Base-by-base conservation (phyloP, 2,888 invertebrate genomes). In the Dioctria linearis region DNA sequence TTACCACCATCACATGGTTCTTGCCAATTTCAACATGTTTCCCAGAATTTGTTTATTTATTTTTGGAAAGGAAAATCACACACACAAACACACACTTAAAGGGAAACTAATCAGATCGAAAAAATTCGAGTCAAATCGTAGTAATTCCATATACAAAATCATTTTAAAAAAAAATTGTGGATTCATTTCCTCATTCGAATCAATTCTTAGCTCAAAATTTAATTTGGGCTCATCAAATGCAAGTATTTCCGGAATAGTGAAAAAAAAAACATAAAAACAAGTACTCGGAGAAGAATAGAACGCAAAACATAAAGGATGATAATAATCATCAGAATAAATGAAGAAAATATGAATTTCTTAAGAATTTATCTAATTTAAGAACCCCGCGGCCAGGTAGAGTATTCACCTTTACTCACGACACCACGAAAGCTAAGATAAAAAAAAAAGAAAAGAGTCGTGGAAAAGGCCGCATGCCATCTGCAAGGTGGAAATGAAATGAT, bases 41-140 rank as follows among this genome's bases (percentile, higher is more conserved):
- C 67, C 46, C 46, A 67, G 67, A 67, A 46, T 13, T 42, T 67
- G 49, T 46, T 67, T 67, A 67, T 9, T 13, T 46, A 13, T 46
- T 46, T 25, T 67, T 67, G 40, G 43, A 66, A 66, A 3, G n/a
- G 67, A 4, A 25, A 67, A 5, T 46, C 11, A 46, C 1, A 4
- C 5, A 9, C 0, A 3, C 46, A 2, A 46, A 42, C 9, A 67
- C n/a, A 46, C 46, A 67, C 46, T 25, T 25, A 25, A 46, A 67
- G 42, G 42, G 5, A 5, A 13, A 9, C 40, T 67, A 46, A 67
- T 25, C 43, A 46, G 67, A 46, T 67, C 46, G 46, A 43, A n/a
- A 25, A 40, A 67, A 46, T 2, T 67, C 25, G 67, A 67, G 9
- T 43, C 46, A 46, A 49, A 42, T 5, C 13, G 11, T n/a, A n/a